phyloP scores from a whole-genome alignment of 2,113 vertebrate species.

The Cyprinodon variegatus region DNA sequence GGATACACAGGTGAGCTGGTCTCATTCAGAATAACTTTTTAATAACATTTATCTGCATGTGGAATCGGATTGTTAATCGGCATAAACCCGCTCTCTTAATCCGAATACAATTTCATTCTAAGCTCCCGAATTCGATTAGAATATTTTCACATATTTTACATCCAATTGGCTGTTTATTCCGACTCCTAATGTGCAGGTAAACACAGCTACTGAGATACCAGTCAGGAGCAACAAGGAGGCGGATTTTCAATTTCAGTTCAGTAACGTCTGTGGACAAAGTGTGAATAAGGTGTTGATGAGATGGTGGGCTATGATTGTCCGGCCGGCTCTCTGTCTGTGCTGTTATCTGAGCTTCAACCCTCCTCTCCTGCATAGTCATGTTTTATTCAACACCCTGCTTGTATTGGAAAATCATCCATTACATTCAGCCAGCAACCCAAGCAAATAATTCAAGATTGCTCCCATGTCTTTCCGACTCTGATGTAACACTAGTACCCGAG shows the following conservation, averaged over 20 bases:
- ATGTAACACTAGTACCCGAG: slow-evolving; percentile 39
- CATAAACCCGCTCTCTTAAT: too few species aligned
- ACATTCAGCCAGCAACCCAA: slow-evolving; percentile 60
- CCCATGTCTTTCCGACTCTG: slow-evolving; percentile 50
- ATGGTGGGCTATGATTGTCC: slow-evolving; percentile 65
- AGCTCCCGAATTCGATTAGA: too few species aligned
- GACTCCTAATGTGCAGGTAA: too few species aligned
- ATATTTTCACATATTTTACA: too few species aligned
- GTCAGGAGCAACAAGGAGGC: too few species aligned
- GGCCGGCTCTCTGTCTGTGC: slow-evolving; percentile 60
- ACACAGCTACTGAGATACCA: too few species aligned
- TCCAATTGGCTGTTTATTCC: too few species aligned
- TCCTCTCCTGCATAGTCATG: slow-evolving; percentile 78
- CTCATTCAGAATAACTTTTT: too few species aligned
- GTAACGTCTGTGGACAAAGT: slow-evolving; percentile 25
- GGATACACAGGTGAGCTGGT: too few species aligned
- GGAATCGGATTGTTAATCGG: too few species aligned
- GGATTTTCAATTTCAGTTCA: background rate
- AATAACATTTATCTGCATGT: too few species aligned
- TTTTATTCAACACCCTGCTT: slow-evolving; percentile 87
- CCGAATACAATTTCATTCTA: too few species aligned
- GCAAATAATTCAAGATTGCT: slow-evolving; percentile 46
- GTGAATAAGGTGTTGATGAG: slow-evolving; percentile 66
- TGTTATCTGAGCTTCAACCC: slow-evolving; percentile 79
- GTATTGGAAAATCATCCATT: slow-evolving; percentile 78